Evolutionary conservation across 1,140 invertebrate genomes (phyloP).

Genomic region (Druon quercuslanigerum): DNA sequence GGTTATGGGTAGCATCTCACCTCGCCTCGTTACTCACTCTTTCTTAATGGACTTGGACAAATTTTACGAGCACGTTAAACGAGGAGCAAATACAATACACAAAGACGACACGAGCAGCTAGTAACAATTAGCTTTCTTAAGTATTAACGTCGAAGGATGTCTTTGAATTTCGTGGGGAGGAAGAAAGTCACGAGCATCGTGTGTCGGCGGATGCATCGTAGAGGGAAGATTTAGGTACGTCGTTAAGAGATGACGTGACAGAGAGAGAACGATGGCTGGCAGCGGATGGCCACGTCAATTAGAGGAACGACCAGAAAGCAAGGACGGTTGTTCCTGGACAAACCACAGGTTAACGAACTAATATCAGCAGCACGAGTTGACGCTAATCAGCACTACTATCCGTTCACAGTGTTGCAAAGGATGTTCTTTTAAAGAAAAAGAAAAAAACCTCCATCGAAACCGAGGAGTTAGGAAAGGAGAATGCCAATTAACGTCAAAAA

Average conservation of each 20-base stretch:
- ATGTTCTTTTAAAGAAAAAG: not conserved
- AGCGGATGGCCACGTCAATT: slow-evolving; percentile 55
- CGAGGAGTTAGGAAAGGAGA: slow-evolving; percentile 12
- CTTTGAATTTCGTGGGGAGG: too few species aligned
- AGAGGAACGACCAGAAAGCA: slow-evolving; percentile 31
- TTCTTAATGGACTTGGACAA: not conserved
- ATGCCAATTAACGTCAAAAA: slow-evolving; percentile 47
- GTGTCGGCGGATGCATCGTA: not conserved
- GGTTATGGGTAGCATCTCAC: not conserved
- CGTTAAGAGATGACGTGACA: slow-evolving; percentile 58
- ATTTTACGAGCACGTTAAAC: not conserved
- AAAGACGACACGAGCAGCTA: not conserved
- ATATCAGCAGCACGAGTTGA: slow-evolving; percentile 50
- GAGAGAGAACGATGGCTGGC: slow-evolving; percentile 42
- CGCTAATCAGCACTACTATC: slow-evolving; percentile 53
- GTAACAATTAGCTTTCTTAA: slow-evolving; percentile 14
- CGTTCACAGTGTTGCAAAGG: slow-evolving; percentile 37
- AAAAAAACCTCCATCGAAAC: not conserved
- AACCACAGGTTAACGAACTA: slow-evolving; percentile 59
- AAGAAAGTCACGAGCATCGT: too few species aligned
- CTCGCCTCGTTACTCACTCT: not conserved
- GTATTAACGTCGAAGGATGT: too few species aligned
- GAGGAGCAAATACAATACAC: not conserved
- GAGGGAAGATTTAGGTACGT: slow-evolving; percentile 44
- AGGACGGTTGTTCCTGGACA: slow-evolving; percentile 27